Evolutionary conservation across 2,113 vertebrate species (phyloP).

Genomic region (Pelecanoides urinatrix): DNA sequence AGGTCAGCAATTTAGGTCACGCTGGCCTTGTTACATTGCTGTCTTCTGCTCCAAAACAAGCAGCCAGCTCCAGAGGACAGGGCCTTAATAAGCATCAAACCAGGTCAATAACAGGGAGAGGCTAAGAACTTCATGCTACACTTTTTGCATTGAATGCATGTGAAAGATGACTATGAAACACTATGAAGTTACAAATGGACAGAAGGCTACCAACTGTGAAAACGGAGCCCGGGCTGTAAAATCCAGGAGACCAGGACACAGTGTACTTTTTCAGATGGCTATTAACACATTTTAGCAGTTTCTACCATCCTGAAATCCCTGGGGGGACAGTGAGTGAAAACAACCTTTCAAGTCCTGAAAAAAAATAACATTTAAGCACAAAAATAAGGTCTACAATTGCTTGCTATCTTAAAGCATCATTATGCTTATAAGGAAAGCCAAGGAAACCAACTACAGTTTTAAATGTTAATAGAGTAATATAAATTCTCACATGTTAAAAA

Average conservation of each 20-base stretch:
- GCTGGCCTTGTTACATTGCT: background rate
- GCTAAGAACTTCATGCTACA: background rate
- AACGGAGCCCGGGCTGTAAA: background rate
- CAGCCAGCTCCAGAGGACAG: background rate
- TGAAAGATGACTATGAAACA: background rate
- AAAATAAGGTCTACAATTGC: background rate
- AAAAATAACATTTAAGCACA: background rate
- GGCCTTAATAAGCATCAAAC: background rate
- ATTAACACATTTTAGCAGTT: background rate
- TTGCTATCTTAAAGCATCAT: background rate
- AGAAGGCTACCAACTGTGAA: background rate
- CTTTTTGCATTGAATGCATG: background rate
- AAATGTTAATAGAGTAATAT: background rate
- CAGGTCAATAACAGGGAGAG: background rate
- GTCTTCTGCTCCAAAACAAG: background rate
- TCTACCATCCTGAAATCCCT: background rate
- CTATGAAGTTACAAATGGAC: background rate
- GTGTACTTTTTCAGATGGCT: background rate
- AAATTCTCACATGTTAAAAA: background rate
- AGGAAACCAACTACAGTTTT: background rate
- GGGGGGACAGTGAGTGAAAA: rapidly evolving
- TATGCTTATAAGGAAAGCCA: background rate
- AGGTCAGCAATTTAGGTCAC: background rate
- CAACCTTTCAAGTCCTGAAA: background rate
- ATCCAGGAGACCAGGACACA: background rate